phyloP scores from a whole-genome alignment of 2,888 invertebrate species.

The Steinernema scapterisci region DNA sequence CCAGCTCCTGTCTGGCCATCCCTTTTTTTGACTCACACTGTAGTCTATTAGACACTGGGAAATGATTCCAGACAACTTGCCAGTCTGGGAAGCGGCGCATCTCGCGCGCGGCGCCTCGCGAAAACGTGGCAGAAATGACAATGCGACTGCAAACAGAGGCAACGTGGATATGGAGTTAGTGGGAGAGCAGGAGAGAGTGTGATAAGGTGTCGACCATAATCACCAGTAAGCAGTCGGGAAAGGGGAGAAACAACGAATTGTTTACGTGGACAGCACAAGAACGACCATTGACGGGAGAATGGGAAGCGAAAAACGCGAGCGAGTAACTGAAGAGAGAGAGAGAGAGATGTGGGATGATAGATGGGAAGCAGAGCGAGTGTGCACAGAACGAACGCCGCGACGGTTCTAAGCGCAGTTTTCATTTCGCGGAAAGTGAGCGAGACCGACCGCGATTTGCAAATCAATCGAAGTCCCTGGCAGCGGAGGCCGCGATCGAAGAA shows the following conservation, averaged over 20 bases:
- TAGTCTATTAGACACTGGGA: too few species aligned
- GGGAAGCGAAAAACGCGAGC: neutral
- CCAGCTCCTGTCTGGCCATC: too few species aligned
- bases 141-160: neutral
- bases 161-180: too few species aligned
- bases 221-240: neutral
- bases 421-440: neutral
- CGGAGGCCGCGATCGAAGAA: neutral
- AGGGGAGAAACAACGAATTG: neutral
- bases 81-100: too few species aligned
- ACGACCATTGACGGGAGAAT: neutral
- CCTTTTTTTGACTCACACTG: too few species aligned
- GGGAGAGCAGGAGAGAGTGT: neutral
- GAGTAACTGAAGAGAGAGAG: neutral
- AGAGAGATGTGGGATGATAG: too few species aligned
- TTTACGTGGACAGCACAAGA: neutral
- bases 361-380: too few species aligned
- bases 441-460: neutral
- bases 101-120: too few species aligned
- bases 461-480: neutral
- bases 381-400: too few species aligned
- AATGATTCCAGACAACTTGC: too few species aligned
- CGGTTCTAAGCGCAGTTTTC: neutral
- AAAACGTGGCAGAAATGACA: too few species aligned
- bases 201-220: too few species aligned